Conservation (phyloP, 2,113 vertebrate species). For the Ellobius talpinus region DNA sequence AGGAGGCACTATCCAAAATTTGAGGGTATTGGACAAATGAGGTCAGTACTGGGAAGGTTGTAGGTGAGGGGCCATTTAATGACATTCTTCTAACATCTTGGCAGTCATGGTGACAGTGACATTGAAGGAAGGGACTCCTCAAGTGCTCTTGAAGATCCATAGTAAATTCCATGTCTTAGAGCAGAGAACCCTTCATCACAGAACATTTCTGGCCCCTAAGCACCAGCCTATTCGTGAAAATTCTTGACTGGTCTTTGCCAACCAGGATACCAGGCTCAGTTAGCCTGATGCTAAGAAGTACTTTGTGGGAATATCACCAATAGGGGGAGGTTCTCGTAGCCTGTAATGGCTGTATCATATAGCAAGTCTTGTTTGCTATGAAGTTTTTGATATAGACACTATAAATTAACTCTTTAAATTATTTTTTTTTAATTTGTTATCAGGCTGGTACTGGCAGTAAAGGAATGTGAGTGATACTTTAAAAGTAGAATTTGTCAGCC, state of each 20-base stretch:
- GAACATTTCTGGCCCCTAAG: constrained; percentile 82
- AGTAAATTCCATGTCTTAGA: constrained; percentile 70
- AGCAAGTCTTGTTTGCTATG: no score
- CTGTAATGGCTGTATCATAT: not conserved
- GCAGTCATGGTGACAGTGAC: constrained; percentile 75
- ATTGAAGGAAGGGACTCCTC: constrained; percentile 78
- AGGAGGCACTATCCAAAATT: constrained; percentile 60
- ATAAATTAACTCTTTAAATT: not conserved
- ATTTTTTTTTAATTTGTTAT: not conserved
- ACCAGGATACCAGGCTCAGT: not conserved
- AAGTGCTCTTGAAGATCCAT: constrained; percentile 82
- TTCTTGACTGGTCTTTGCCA: not conserved
- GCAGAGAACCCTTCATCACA: constrained; percentile 83
- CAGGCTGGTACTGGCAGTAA: not conserved
- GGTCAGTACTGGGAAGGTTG: constrained; percentile 78
- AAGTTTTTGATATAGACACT: not conserved
- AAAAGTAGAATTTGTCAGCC: not conserved
- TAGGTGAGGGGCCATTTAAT: constrained; percentile 82
- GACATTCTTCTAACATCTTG: constrained; percentile 80
- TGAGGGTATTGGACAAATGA: not conserved
- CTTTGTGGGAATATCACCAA: not conserved
- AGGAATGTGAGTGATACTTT: not conserved
- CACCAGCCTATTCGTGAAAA: constrained; percentile 84
- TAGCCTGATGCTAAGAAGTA: not conserved
- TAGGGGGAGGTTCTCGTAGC: not conserved